Conservation (phyloP, 2,888 invertebrate species). For the Ochropleura leucogaster region DNA sequence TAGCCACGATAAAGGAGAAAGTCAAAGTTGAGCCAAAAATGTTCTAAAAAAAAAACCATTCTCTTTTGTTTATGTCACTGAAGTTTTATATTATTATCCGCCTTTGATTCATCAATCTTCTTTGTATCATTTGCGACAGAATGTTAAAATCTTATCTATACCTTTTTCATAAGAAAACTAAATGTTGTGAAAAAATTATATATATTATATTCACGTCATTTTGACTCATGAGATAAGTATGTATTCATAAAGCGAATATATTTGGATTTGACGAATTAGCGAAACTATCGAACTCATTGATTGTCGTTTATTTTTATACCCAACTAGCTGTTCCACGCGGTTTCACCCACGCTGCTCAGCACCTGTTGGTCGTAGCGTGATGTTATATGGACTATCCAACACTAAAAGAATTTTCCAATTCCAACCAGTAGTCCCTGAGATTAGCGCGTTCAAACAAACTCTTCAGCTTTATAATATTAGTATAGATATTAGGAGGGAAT, state of each 20-base stretch:
- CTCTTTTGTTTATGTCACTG: background rate
- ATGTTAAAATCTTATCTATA: background rate
- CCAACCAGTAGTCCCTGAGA: no score
- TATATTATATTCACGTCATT: background rate
- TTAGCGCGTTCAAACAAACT: no score
- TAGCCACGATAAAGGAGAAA: background rate
- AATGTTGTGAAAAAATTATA: background rate
- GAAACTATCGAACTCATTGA: no score
- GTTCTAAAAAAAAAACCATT: background rate
- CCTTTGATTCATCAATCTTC: slow-evolving; percentile 15
- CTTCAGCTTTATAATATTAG: no score
- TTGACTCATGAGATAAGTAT: slow-evolving; percentile 1
- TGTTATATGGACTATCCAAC: no score
- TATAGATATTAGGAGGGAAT: no score
- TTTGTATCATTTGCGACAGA: slow-evolving; percentile 6
- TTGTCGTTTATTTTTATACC: no score
- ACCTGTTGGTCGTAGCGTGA: no score
- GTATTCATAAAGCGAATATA: background rate
- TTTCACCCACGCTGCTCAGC: no score
- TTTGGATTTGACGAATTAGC: no score
- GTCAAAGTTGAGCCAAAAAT: background rate
- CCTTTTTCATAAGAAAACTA: background rate
- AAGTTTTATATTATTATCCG: background rate
- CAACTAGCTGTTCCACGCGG: no score
- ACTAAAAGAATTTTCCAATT: no score